Conservation (phyloP, 1,140 invertebrate genomes). For the Grapholita molesta region DNA sequence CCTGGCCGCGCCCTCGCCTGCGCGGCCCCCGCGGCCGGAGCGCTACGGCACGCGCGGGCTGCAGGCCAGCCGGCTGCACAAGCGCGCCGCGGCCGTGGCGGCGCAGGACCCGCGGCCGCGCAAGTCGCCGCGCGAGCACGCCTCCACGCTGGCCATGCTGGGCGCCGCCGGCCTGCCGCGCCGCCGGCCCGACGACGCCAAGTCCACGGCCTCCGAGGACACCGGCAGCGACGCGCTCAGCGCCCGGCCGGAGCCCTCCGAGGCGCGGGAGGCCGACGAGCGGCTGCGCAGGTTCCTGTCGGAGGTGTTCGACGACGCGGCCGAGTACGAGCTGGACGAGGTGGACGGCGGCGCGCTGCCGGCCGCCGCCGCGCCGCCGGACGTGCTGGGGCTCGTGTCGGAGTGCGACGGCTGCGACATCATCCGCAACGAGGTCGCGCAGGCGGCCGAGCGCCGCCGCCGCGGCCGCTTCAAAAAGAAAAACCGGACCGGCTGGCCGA, state of each 20-base stretch:
- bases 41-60: conserved; percentile 37
- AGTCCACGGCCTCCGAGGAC: conserved; percentile 72
- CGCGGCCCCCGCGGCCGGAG: conserved; percentile 36
- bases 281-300: conserved; percentile 67
- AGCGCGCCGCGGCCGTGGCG: conserved; percentile 46
- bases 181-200: conserved; percentile 69
- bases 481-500: conserved; percentile 75
- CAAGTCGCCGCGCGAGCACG: conserved; percentile 91
- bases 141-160: conserved; percentile 89
- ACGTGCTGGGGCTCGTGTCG: conserved; percentile 62
- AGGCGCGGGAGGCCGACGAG: conserved; percentile 60
- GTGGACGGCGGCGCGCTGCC: conserved; percentile 54
- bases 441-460: conserved; percentile 29
- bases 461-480: conserved; percentile 74
- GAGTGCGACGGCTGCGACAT: conserved; percentile 66
- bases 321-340: conserved; percentile 64
- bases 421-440: conserved; percentile 64
- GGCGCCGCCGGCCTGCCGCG: conserved; percentile 80
- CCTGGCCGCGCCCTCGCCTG: conserved; percentile 36
- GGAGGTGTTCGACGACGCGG: conserved; percentile 67
- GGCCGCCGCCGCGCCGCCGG: conserved; percentile 48
- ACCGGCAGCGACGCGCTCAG: conserved; percentile 62
- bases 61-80: conserved; percentile 38
- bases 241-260: conserved; percentile 49
- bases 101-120: conserved; percentile 81